A percentile compares a stretch with the other conserved stretches of the same genome.
Conservation (phyloP, 2,113 vertebrate genomes). For the Ranitomeya imitator region DNA sequence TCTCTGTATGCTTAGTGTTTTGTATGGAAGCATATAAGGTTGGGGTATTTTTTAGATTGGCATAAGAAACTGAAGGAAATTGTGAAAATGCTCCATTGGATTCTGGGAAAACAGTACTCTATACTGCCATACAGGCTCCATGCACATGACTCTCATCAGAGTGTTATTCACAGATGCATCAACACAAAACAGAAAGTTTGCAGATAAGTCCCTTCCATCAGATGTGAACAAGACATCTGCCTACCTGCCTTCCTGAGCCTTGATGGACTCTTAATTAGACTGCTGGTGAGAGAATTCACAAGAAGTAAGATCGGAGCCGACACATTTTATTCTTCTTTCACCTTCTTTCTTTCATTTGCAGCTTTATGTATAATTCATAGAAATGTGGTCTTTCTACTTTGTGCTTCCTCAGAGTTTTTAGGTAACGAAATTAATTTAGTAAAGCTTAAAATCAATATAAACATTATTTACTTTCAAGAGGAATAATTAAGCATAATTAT, state of each 20-base stretch:
- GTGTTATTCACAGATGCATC: not conserved
- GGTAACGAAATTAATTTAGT: not conserved
- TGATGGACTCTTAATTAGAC: conserved; percentile 66
- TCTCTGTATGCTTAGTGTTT: too few species aligned
- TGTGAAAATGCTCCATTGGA: too few species aligned
- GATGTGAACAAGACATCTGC: conserved; percentile 62
- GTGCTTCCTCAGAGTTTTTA: not conserved
- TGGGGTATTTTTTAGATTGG: too few species aligned
- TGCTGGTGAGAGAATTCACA: conserved; percentile 64
- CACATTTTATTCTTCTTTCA: not conserved
- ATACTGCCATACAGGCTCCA: not conserved
- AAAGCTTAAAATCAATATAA: not conserved
- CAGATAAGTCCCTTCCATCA: conserved; percentile 55
- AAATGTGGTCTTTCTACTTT: not conserved
- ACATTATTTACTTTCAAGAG: not conserved
- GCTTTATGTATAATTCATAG: conserved; percentile 18
- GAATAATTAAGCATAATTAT: not conserved
- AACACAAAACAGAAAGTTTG: conserved; percentile 54
- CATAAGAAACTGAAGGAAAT: too few species aligned
- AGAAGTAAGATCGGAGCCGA: not conserved
- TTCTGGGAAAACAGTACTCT: not conserved
- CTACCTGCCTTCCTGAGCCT: conserved; percentile 64
- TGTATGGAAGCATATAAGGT: too few species aligned
- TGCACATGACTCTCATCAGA: not conserved
- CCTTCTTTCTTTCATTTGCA: conserved; percentile 15